Conservation (phyloP, 2,113 vertebrate species). For the Notarius quadriscutis region DNA sequence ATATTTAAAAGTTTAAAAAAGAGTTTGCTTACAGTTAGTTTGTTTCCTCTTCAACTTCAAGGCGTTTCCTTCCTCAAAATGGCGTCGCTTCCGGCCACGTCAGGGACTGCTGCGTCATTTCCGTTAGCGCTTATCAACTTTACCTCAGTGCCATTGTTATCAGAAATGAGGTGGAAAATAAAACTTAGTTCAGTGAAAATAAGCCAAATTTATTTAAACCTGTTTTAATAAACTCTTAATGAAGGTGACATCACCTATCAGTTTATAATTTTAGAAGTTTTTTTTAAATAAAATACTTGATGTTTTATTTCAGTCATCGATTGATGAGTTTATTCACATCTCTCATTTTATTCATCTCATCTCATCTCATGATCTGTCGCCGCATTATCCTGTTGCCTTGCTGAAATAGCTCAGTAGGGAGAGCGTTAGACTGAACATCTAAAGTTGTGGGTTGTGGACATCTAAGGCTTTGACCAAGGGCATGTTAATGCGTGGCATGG, state of each 20-base stretch:
- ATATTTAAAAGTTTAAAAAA: not conserved
- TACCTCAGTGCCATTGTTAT: not conserved
- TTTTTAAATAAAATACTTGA: too few relatives aligned
- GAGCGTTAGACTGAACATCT: too few relatives aligned
- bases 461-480: too few relatives aligned
- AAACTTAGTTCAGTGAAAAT: not conserved
- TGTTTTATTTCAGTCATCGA: too few relatives aligned
- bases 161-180: not conserved
- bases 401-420: too few relatives aligned
- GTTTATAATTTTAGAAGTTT: not conserved
- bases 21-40: constrained; percentile 51
- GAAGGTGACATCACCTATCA: not conserved
- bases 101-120: constrained; percentile 56
- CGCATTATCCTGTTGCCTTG: too few relatives aligned
- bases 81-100: constrained; percentile 69
- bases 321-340: too few relatives aligned
- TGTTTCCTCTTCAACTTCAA: constrained; percentile 62
- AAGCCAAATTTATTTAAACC: not conserved
- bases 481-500: too few relatives aligned
- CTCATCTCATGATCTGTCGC: too few relatives aligned
- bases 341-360: too few relatives aligned
- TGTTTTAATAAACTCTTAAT: too few relatives aligned
- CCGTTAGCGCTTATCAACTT: not conserved
- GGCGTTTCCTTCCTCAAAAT: constrained; percentile 72
- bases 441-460: too few relatives aligned